These are phyloP conservation scores for Stenopsyche tienmushanensis DNA, from an alignment of 1,140 invertebrate species.

Conservation along the genomic window DNA sequence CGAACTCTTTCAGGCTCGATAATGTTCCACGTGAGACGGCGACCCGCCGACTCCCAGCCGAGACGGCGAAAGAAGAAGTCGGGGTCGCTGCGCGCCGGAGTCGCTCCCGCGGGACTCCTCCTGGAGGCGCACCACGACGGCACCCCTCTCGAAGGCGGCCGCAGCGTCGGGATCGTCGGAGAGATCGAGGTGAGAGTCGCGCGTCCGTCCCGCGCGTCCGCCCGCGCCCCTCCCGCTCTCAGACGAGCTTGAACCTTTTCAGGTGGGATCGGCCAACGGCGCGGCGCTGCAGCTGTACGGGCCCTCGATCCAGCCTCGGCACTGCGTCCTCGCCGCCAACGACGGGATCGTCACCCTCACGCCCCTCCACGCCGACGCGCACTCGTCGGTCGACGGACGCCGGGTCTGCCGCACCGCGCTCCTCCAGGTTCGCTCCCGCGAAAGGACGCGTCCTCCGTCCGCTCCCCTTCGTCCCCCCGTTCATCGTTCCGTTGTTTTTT, in stretches of 20 bases:
- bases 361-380: conserved; percentile 88
- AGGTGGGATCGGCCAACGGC: conserved; percentile 67
- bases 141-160: conserved; percentile 58
- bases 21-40: conserved; percentile 89
- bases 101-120: conserved; percentile 53
- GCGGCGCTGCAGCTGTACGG: conserved; percentile 69
- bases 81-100: conserved; percentile 56
- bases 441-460: too few species aligned
- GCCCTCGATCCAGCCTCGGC: conserved; percentile 84
- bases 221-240: neutral
- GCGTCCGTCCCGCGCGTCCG: conserved; percentile 12
- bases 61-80: conserved; percentile 90
- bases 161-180: conserved; percentile 59
- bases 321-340: conserved; percentile 90
- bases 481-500: conserved; percentile 44
- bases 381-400: conserved; percentile 92
- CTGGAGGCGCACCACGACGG: conserved; percentile 64
- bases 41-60: conserved; percentile 86
- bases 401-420: conserved; percentile 91
- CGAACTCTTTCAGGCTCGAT: conserved; percentile 70
- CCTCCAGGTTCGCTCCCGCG: too few species aligned
- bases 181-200: conserved; percentile 68
- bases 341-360: conserved; percentile 91
- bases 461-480: too few species aligned
- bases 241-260: too few species aligned